These are phyloP conservation scores for Parochlus steinenii DNA, from an alignment of 2,888 invertebrate species.

Conservation along the genomic window DNA sequence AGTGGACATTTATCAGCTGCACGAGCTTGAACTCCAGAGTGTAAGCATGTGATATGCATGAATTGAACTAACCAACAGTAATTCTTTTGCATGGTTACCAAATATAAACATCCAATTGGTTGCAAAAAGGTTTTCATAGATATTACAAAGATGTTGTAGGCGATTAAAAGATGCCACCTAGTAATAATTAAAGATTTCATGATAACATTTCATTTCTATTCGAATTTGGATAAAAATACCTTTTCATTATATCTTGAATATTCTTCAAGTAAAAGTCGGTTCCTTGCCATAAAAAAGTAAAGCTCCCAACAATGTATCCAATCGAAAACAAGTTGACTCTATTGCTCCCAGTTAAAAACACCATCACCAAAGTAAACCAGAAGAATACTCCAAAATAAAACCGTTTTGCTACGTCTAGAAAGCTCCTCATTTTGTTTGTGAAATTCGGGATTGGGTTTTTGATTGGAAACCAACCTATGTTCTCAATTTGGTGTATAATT, in stretches of 20 bases:
- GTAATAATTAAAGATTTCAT: neutral
- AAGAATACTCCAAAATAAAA: slow-evolving; percentile 46
- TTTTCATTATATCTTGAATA: slow-evolving; percentile 36
- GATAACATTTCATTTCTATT: neutral
- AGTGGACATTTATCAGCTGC: neutral
- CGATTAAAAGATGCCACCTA: slow-evolving; percentile 45
- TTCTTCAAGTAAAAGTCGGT: slow-evolving; percentile 53
- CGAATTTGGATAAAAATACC: slow-evolving; percentile 16
- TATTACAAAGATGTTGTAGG: slow-evolving; percentile 47
- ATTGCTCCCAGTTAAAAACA: slow-evolving; percentile 51
- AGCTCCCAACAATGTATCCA: slow-evolving; percentile 52
- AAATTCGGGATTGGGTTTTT: neutral
- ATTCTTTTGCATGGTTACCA: slow-evolving; percentile 20
- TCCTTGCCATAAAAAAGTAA: slow-evolving; percentile 58
- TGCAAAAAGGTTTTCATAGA: slow-evolving; percentile 44
- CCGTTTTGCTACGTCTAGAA: slow-evolving; percentile 47
- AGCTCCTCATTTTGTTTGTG: slow-evolving; percentile 20
- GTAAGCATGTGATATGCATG: slow-evolving; percentile 43
- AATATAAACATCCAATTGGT: slow-evolving; percentile 47
- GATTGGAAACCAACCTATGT: no score
- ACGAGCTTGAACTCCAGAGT: neutral
- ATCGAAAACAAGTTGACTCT: slow-evolving; percentile 50
- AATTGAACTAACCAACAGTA: slow-evolving; percentile 39
- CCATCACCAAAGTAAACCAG: slow-evolving; percentile 52
- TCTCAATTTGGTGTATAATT: neutral